phyloP scores from a whole-genome alignment of 2,797 vertebrate genomes.

The Fistularia commersonii region DNA sequence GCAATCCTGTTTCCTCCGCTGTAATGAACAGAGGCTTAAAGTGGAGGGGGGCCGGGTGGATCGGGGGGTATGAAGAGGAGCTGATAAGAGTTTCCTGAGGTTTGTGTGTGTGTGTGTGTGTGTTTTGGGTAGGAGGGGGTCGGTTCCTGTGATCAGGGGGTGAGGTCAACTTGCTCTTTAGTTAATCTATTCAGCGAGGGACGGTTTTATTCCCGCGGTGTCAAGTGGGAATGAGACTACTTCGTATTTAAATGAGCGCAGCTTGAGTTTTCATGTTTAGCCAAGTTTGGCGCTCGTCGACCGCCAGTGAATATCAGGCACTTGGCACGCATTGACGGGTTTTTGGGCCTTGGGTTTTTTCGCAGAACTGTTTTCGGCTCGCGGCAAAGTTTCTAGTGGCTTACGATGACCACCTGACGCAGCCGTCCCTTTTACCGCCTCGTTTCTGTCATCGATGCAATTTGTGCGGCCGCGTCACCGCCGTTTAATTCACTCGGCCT shows the following conservation, averaged over 20 bases:
- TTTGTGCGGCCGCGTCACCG: no score
- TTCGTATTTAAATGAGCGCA: not conserved
- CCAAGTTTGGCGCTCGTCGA: no score
- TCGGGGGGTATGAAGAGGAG: constrained; percentile 7
- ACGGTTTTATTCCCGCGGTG: constrained; percentile 3
- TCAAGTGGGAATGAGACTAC: constrained; percentile 2
- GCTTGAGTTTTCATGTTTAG: not conserved
- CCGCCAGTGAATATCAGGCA: no score
- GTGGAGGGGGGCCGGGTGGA: constrained; percentile 25
- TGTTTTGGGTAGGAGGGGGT: not conserved
- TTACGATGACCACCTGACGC: no score
- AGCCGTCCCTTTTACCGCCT: no score
- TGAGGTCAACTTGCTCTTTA: constrained; percentile 33
- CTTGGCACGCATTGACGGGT: no score
- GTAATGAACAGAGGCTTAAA: constrained; percentile 68
- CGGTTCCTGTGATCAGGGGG: constrained; percentile 22
- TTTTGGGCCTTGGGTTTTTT: no score
- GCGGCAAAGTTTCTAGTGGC: no score
- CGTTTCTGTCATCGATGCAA: no score
- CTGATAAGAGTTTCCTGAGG: constrained; percentile 35
- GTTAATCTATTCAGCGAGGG: constrained; percentile 27
- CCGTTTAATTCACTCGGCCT: no score
- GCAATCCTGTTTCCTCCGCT: constrained; percentile 63
- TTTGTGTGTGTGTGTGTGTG: no score
- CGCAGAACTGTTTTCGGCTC: no score